Conservation (phyloP, 2,797 vertebrate species). For the Danio albolineatus region DNA sequence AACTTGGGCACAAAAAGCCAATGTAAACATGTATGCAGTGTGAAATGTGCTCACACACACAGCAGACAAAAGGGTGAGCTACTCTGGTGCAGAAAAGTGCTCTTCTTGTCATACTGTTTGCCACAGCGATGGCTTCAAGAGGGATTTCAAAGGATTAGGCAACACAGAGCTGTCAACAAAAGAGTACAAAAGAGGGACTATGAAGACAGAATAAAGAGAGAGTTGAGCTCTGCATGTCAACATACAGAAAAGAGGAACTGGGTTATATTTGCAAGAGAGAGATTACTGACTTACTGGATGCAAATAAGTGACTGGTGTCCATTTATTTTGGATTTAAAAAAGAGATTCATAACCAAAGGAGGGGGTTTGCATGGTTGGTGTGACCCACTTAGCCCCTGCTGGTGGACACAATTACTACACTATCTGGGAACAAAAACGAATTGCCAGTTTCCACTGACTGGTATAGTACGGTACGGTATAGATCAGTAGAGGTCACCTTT, state of each 20-base stretch:
- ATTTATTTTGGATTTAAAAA: constrained; percentile 11
- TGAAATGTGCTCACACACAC: constrained; percentile 4
- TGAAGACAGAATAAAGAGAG: constrained; percentile 46
- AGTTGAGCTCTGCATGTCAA: constrained; percentile 46
- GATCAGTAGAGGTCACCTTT: too few species aligned
- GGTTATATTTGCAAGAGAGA: constrained; percentile 41
- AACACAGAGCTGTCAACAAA: constrained; percentile 61
- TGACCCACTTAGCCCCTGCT: constrained; percentile 7
- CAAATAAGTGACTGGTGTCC: constrained; percentile 32
- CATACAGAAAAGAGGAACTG: constrained; percentile 36
- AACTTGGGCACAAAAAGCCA: neutral
- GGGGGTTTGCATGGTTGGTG: neutral
- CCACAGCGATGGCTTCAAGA: constrained; percentile 56
- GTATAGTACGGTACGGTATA: too few species aligned
- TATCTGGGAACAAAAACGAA: neutral
- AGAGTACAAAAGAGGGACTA: constrained; percentile 42
- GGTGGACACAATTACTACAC: neutral
- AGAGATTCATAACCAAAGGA: constrained; percentile 13
- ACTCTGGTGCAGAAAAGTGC: constrained; percentile 46
- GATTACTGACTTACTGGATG: constrained; percentile 38
- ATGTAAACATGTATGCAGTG: constrained; percentile 14
- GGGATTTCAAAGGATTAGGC: constrained; percentile 60
- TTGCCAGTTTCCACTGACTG: too few species aligned
- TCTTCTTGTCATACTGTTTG: constrained; percentile 52
- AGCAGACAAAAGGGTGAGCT: constrained; percentile 32